Base-by-base conservation (phyloP, 2,113 vertebrate genomes). In the Crotalus helleri region DNA sequence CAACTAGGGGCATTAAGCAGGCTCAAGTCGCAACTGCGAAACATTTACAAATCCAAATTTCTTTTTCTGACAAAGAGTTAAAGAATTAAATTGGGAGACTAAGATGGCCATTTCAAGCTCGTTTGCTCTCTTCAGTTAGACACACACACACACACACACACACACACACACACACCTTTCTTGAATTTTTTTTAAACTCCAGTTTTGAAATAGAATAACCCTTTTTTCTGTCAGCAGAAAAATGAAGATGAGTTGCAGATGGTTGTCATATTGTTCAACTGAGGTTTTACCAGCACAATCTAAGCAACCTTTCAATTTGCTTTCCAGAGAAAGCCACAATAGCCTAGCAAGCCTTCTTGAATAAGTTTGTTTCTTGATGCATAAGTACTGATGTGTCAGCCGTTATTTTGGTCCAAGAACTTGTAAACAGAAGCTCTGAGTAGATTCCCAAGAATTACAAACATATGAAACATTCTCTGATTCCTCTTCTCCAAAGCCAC, bases 371-470 rank as follows among this genome's bases (percentile, higher is more conserved):
- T 90, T 53, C 11, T 57, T 24, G 19, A 39, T 85, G 6, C 21
- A 2, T n/a, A 54, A 39, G 24, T 91, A 33, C 74, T 91, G 74
- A 69, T 55, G 55, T 7, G 26, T 24, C n/a, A 57, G 33, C 53
- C 39, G 29, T 51, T 74, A 90, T 85, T 85, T 91, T 17, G 17
- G 90, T 54, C 49, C 51, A 81, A 7, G n/a, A 15, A 39, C 69
- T 57, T 85, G 24, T 91, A 81, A 91, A 85, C 90, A 91, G 55
- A 91, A 85, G 11, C 69, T 81, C n/a, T 51, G 54, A 91, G 39
- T 39, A 57, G 23, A 85, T n/a, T 9, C 74, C 24, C 53, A 86
- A 44, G 59, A 87, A 49, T 59, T 87, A 85, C 55, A 87, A 57
- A n/a, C 44, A n/a, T 81, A 26, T 49, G 24, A 49, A 55, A 55